Evolutionary conservation across 2,113 vertebrate genomes (phyloP), one percentile per base, ranked within the genome.

Genomic region (Oncorhynchus kisutch): DNA sequence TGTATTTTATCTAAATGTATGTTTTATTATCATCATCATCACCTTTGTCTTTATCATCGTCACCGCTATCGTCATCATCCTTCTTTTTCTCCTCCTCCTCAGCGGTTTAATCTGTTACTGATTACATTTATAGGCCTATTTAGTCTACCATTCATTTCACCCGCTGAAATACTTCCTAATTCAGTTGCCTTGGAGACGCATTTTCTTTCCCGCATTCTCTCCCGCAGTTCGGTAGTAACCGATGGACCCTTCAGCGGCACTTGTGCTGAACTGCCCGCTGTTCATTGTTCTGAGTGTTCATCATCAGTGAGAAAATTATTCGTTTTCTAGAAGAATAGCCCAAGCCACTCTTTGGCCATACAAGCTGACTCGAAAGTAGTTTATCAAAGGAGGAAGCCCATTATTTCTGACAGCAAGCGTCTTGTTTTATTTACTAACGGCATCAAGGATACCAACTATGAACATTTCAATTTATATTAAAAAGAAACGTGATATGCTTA

Each of bases 161-260:
- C 84, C 85, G 82, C 87, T 64, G 27, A 72, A 14, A 4, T 69
- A 13, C 16, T 76, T 88, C 88, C 81, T 81, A 73, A 57, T 80
- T 89, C 4, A 9, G 84, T 91, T 80, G 72, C 87, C 88, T 77
- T 86, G 83, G 88, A 86, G 87, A 90, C 88, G 69, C 73, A 80
- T 85, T 88, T 67, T 74, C 31, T 77, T 82, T 60, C 77, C 78
- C 76, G 73, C 86, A 82, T 73, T 77, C 76, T 65, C 69, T 65
- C 82, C 83, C 2, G 77, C 84, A 48, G 87, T 88, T 90, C 86
- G 88, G 89, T 83, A 78, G 83, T 72, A 81, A 81, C 14, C 1
- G 11, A 3, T 27, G 2, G 16, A 31, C 18, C 1, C 3, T 4
- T 67, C 66, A 16, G 6, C 14, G 16, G 7, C 31, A 4, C 5